A percentile compares a stretch with the other conserved stretches of the same genome.
phyloP scores from a whole-genome alignment of 1,140 invertebrate genomes.

The Maniola jurtina region DNA sequence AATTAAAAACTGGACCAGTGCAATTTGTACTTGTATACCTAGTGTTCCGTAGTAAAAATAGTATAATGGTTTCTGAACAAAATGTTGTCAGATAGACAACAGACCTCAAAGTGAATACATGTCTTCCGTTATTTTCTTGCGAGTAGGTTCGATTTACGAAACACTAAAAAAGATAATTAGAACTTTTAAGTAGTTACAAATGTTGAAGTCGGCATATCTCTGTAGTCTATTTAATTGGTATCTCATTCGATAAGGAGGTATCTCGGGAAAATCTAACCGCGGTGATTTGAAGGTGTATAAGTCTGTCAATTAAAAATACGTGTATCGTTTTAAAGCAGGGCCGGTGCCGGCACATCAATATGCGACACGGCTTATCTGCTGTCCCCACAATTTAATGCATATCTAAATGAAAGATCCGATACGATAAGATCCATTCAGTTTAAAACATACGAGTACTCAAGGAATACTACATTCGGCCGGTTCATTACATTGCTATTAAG shows the following conservation, averaged over 20 bases:
- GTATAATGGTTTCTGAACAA: too few relatives aligned
- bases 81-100: too few relatives aligned
- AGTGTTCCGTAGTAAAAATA: too few relatives aligned
- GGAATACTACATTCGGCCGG: constrained; percentile 43
- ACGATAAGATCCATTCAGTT: constrained; percentile 68
- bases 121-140: too few relatives aligned
- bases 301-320: constrained; percentile 55
- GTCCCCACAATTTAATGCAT: constrained; percentile 70
- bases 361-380: constrained; percentile 63
- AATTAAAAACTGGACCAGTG: too few relatives aligned
- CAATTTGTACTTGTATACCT: too few relatives aligned
- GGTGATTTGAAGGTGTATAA: constrained; percentile 57
- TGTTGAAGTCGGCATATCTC: not conserved
- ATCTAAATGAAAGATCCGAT: constrained; percentile 75
- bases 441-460: constrained; percentile 39
- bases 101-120: too few relatives aligned
- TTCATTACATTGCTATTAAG: constrained; percentile 65
- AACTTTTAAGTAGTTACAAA: not conserved
- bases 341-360: constrained; percentile 52
- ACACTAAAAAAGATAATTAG: too few relatives aligned
- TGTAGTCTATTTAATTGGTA: not conserved
- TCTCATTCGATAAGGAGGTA: constrained; percentile 21
- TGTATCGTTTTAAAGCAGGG: constrained; percentile 47
- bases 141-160: too few relatives aligned
- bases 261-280: constrained; percentile 58